Percentiles rank a stretch among this genome's conserved stretches.
Conservation (phyloP, 2,888 invertebrate genomes). For the Cataglyphis albicans region DNA sequence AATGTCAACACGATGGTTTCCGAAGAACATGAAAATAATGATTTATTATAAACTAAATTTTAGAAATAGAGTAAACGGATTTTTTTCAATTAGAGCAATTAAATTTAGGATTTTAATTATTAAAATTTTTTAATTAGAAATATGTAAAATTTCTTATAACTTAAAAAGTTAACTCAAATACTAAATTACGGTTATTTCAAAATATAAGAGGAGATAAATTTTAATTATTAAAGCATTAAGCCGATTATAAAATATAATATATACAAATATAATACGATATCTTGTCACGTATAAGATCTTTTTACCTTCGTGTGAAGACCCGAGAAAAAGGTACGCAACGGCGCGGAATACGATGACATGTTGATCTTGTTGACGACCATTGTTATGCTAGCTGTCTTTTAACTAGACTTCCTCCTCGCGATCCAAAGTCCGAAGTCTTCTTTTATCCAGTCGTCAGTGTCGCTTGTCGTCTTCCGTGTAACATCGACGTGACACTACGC, state of each 20-base stretch:
- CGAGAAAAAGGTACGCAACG: conserved; percentile 82
- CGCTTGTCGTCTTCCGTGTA: background rate
- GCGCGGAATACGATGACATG: conserved; percentile 83
- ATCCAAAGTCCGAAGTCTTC: conserved; percentile 15
- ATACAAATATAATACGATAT: background rate
- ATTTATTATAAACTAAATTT: background rate
- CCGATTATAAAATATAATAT: background rate
- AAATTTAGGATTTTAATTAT: background rate
- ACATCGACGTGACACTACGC: conserved; percentile 16
- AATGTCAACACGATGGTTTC: background rate
- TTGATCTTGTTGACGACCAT: conserved; percentile 85
- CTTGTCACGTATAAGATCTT: background rate
- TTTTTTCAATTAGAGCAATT: background rate
- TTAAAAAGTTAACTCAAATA: background rate
- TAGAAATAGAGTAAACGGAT: background rate
- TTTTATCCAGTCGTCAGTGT: conserved; percentile 20
- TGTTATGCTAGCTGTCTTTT: conserved; percentile 75
- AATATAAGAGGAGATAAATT: background rate
- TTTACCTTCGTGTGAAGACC: conserved; percentile 82
- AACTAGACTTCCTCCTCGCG: conserved; percentile 11
- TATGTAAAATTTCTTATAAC: background rate
- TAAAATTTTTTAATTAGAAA: background rate
- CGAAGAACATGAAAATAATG: background rate
- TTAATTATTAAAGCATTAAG: background rate
- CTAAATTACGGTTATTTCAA: background rate